Evolutionary conservation across 2,797 vertebrate species (phyloP).

Genomic region (Acomys russatus): DNA sequence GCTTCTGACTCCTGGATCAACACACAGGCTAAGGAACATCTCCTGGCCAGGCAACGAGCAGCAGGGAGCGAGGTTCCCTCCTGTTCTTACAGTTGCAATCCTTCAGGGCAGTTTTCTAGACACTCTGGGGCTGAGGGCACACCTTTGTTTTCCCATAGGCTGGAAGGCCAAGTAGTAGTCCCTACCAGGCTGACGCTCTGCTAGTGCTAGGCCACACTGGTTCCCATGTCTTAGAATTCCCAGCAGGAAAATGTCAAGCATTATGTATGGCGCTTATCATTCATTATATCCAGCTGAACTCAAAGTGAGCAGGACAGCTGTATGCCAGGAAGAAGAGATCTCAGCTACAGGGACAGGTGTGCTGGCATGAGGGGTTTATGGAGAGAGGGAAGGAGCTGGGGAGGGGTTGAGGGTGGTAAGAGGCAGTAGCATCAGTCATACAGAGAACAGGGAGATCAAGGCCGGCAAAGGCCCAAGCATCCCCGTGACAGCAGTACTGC

Average conservation of each 20-base stretch:
- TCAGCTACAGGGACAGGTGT: neutral
- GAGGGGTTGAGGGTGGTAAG: too few relatives aligned
- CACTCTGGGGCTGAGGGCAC: neutral
- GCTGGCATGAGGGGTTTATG: neutral
- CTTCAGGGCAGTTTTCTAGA: neutral
- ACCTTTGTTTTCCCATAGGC: neutral
- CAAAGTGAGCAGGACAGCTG: neutral
- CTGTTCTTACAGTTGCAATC: neutral
- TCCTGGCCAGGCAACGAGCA: neutral
- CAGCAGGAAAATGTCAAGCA: neutral
- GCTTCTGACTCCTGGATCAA: neutral
- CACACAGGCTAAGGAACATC: neutral
- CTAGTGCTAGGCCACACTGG: too few relatives aligned
- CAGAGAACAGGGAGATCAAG: neutral
- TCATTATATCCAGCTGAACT: neutral
- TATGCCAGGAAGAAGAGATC: neutral
- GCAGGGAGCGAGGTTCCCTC: neutral
- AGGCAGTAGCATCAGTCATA: neutral
- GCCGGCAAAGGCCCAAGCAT: neutral
- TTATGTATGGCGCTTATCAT: neutral
- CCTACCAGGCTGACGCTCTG: neutral
- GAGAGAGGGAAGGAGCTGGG: neutral
- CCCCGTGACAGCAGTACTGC: neutral
- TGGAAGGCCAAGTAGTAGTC: neutral
- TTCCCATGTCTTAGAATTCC: neutral